Conservation (phyloP, 1,140 invertebrate genomes). For the Lepidotrigona ventralis region DNA sequence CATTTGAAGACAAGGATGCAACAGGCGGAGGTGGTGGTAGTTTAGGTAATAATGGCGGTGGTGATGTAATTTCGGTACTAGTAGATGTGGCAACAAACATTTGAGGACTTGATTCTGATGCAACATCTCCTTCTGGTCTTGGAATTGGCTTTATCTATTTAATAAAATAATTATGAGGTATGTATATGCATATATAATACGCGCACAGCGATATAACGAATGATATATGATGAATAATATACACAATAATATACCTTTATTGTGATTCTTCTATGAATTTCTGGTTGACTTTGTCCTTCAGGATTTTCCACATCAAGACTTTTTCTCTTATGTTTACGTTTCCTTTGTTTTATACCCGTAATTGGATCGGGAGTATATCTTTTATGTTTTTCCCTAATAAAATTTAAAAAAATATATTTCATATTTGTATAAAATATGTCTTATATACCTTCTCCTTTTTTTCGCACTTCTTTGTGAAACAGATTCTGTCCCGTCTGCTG, state of each 20-base stretch:
- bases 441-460: slow-evolving; percentile 72
- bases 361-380: slow-evolving; percentile 78
- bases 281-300: slow-evolving; percentile 79
- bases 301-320: slow-evolving; percentile 84
- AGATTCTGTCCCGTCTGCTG: slow-evolving; percentile 72
- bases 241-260: slow-evolving; percentile 86
- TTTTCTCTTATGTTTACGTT: slow-evolving; percentile 83
- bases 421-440: slow-evolving; percentile 4
- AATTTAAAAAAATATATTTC: slow-evolving; percentile 5
- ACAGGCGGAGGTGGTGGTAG: slow-evolving; percentile 79
- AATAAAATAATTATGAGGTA: slow-evolving; percentile 12
- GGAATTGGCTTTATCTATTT: slow-evolving; percentile 89
- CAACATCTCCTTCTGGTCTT: slow-evolving; percentile 85
- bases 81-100: slow-evolving; percentile 87
- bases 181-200: slow-evolving; percentile 5
- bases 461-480: slow-evolving; percentile 75
- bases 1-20: slow-evolving; percentile 27
- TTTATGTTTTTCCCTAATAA: slow-evolving; percentile 77
- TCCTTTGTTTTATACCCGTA: slow-evolving; percentile 77
- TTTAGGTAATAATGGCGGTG: slow-evolving; percentile 70
- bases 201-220: too few relatives aligned
- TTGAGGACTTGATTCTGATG: slow-evolving; percentile 83
- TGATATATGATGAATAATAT: not conserved
- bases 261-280: slow-evolving; percentile 86
- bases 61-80: slow-evolving; percentile 84